Conservation (phyloP, 30 jellyfish, hydroid and myxozoan genomes). For the Catostylus mosaicus region DNA sequence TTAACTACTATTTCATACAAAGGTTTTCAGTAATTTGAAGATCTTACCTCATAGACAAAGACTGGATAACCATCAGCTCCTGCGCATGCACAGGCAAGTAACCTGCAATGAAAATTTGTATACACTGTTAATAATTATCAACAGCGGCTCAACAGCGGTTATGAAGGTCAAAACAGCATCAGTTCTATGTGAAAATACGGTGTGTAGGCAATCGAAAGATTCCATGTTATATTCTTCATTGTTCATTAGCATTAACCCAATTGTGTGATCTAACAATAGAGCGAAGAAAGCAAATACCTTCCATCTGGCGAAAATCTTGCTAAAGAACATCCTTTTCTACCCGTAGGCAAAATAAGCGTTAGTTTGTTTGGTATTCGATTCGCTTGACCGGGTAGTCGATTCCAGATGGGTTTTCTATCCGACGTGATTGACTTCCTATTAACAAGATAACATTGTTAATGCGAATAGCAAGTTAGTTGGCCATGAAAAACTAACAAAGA, state of each 20-base stretch:
- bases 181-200: no score
- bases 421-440: slow-evolving; percentile 23
- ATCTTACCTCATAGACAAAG: slow-evolving; percentile 73
- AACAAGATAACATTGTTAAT: not conserved
- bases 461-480: no score
- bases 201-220: no score
- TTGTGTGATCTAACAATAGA: no score
- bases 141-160: no score
- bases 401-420: slow-evolving; percentile 73
- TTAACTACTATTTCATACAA: no score
- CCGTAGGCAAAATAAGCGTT: slow-evolving; percentile 69
- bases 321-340: slow-evolving; percentile 90
- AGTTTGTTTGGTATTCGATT: slow-evolving; percentile 81
- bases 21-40: no score
- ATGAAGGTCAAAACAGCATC: no score
- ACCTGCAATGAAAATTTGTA: slow-evolving; percentile 49
- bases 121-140: no score
- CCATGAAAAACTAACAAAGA: no score
- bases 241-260: no score
- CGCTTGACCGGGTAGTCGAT: slow-evolving; percentile 93
- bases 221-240: no score
- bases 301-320: slow-evolving; percentile 91
- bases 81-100: slow-evolving; percentile 93
- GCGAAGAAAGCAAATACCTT: slow-evolving; percentile 55
- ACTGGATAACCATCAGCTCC: slow-evolving; percentile 77